Conservation (phyloP, 2,888 invertebrate species). For the Erebia ligea region DNA sequence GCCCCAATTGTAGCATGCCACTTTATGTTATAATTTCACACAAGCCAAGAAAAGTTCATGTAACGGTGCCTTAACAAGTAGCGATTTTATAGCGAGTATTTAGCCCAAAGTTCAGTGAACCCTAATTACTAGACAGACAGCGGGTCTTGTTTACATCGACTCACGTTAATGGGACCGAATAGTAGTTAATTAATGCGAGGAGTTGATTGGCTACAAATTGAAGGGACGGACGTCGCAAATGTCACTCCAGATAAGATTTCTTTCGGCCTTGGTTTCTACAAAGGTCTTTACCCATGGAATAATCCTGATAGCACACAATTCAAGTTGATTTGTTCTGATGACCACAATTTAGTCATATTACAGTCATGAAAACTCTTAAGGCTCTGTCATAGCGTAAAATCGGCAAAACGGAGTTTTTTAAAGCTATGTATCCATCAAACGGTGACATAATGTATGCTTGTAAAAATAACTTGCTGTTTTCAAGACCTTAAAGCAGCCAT, state of each 20-base stretch:
- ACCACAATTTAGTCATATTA: background rate
- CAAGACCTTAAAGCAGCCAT: no score
- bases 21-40: no score
- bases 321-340: background rate
- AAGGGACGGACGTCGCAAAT: slow-evolving; percentile 33
- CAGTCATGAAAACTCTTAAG: no score
- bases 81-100: slow-evolving; percentile 57
- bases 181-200: slow-evolving; percentile 47
- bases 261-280: slow-evolving; percentile 4
- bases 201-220: slow-evolving; percentile 47
- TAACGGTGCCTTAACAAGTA: slow-evolving; percentile 37
- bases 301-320: background rate
- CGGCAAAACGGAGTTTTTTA: no score
- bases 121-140: slow-evolving; percentile 52
- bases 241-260: slow-evolving; percentile 16
- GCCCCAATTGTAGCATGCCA: background rate
- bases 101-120: slow-evolving; percentile 48
- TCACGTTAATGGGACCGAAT: slow-evolving; percentile 46
- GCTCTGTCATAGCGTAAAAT: no score
- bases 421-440: no score
- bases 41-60: slow-evolving; percentile 15
- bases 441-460: no score
- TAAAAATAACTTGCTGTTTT: no score
- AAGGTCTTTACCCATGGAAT: background rate
- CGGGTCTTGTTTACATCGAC: slow-evolving; percentile 49